Conservation (phyloP, 2,113 vertebrate species). For the Platichthys flesus region DNA sequence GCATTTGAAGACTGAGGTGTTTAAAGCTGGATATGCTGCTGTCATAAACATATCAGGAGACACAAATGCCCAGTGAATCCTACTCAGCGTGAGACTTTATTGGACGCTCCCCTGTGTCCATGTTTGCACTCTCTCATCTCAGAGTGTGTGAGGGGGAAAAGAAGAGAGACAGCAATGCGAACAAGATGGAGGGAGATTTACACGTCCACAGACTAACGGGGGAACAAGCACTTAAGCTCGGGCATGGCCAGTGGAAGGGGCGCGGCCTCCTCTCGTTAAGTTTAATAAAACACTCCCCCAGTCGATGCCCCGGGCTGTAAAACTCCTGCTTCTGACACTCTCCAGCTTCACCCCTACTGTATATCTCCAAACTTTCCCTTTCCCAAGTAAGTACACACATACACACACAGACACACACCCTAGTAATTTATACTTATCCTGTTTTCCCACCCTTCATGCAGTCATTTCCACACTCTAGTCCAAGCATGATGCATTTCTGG, state of each 20-base stretch:
- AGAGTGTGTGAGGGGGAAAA: slow-evolving; percentile 9
- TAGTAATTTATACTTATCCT: slow-evolving; percentile 25
- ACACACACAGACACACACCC: slow-evolving; percentile 31
- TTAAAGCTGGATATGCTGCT: slow-evolving; percentile 52
- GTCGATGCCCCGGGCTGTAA: slow-evolving; percentile 69
- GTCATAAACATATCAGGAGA: slow-evolving; percentile 58
- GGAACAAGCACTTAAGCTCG: slow-evolving; percentile 74
- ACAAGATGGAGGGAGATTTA: slow-evolving; percentile 63
- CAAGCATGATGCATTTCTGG: slow-evolving; percentile 8
- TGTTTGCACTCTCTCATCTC: slow-evolving; percentile 45
- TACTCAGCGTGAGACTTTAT: slow-evolving; percentile 48
- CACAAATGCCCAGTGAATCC: slow-evolving; percentile 32
- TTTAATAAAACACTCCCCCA: slow-evolving; percentile 78
- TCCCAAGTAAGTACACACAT: slow-evolving; percentile 12
- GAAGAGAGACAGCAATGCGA: slow-evolving; percentile 13
- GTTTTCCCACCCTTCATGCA: slow-evolving; percentile 9
- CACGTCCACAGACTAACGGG: slow-evolving; percentile 62
- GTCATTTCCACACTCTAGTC: slow-evolving; percentile 32
- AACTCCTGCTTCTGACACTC: slow-evolving; percentile 60
- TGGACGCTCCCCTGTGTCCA: slow-evolving; percentile 16
- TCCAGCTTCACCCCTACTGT: slow-evolving; percentile 37
- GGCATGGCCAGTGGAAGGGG: slow-evolving; percentile 63
- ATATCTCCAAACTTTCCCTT: slow-evolving; percentile 57
- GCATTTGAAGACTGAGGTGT: slow-evolving; percentile 26
- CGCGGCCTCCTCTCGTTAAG: slow-evolving; percentile 70